A percentile compares a stretch with the other conserved stretches of the same genome.
phyloP scores from a whole-genome alignment of 2,797 vertebrate genomes.

The Enteromius radiatus region DNA sequence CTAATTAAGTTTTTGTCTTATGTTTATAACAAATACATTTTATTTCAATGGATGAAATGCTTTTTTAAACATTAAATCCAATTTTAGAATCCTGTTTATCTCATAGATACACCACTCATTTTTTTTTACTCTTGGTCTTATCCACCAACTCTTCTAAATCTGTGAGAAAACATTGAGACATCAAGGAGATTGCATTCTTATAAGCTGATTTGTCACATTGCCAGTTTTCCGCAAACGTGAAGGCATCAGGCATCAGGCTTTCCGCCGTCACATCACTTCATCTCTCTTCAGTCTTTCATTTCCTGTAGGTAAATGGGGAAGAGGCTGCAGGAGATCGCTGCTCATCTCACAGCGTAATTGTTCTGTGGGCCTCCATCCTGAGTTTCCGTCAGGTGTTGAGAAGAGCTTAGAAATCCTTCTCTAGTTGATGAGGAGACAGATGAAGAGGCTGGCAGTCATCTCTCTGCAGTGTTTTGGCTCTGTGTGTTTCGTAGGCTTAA shows the following conservation, averaged over 20 bases:
- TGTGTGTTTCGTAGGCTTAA: neutral
- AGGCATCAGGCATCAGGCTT: neutral
- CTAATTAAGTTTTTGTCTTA: neutral
- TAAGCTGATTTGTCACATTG: neutral
- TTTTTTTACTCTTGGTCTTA: neutral
- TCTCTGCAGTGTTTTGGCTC: neutral
- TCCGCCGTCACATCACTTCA: neutral
- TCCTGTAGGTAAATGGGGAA: neutral
- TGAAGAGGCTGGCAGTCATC: neutral
- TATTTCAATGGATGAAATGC: neutral
- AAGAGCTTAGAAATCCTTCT: constrained; percentile 35
- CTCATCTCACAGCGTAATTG: constrained; percentile 12
- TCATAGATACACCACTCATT: neutral
- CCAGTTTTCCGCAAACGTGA: neutral
- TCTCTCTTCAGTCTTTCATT: neutral
- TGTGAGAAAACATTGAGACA: neutral
- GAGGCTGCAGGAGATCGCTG: constrained; percentile 14
- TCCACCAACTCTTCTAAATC: neutral
- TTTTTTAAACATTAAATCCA: neutral
- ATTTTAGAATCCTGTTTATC: neutral
- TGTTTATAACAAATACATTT: neutral
- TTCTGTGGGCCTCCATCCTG: neutral
- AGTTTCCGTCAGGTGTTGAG: constrained; percentile 29
- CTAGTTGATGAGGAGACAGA: constrained; percentile 17
- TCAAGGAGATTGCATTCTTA: neutral